A percentile compares a stretch with the other conserved stretches of the same genome.
phyloP scores from a whole-genome alignment of 2,888 invertebrate genomes.

The Esperia sulphurella region DNA sequence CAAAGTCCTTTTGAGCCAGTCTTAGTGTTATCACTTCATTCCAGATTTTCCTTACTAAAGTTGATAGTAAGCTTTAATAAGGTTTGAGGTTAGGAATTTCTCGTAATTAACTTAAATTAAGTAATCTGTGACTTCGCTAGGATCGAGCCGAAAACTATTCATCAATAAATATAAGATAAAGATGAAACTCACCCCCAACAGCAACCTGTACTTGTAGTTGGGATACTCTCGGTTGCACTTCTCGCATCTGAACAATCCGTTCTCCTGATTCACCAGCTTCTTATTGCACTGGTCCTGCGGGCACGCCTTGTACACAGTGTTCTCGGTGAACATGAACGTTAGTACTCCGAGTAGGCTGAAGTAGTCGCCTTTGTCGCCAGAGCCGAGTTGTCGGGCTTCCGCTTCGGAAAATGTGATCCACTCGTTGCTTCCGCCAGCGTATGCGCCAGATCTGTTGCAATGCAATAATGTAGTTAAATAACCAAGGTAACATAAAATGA shows the following conservation, averaged over 20 bases:
- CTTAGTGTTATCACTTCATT: no score
- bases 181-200: conserved; percentile 84
- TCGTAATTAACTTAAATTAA: no score
- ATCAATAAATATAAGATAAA: no score
- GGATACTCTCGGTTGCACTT: conserved; percentile 93
- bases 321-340: conserved; percentile 88
- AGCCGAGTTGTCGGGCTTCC: conserved; percentile 83
- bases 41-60: no score
- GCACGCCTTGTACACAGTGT: conserved; percentile 95
- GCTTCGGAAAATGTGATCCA: conserved; percentile 90
- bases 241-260: conserved; percentile 95
- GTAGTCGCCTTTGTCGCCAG: conserved; percentile 89
- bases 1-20: no score
- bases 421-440: conserved; percentile 73
- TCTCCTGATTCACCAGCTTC: conserved; percentile 93
- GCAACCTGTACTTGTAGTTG: conserved; percentile 91
- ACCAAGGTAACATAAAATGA: no score
- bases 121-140: no score
- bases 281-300: conserved; percentile 95
- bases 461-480: not conserved
- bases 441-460: conserved; percentile 52
- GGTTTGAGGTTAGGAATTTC: no score
- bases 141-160: no score
- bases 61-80: no score
- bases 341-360: conserved; percentile 89